Evolutionary conservation across 2,113 vertebrate species (phyloP), one percentile per base, ranked within the genome.

Genomic region (Laterallus jamaicensis): DNA sequence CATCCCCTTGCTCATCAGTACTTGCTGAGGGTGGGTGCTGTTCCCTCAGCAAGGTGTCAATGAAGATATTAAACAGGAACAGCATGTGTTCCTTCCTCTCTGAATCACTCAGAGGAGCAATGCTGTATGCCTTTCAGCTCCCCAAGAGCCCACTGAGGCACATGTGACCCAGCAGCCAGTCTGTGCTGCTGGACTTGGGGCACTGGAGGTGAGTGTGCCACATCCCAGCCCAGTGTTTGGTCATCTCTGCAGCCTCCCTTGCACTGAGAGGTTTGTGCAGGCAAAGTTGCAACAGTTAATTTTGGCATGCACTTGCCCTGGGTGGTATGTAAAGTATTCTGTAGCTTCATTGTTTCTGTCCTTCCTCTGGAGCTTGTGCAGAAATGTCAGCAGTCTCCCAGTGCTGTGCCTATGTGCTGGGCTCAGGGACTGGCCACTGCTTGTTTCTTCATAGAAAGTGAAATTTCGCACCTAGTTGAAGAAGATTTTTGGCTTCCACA

Each of bases 271-370:
- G 54, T 90, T 88, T 52, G 2, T 49, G 93, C 85, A 60, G 82
- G 4, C 79, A 24, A 81, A 92, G 90, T 80, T 5, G 91, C 86
- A 92, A 60, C 16, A 86, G 93, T 96, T 97, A 97, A 97, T 85
- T 90, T 96, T 92, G 92, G 86, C 91, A 28, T 64, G 6, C 86
- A 94, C 81, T 96, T 96, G 89, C 90, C 96, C 93, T 70, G 26
- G 94, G 54, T 95, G 88, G 93, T 91, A 93, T 96, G 91, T 77
- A 87, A 40, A 94, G 93, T 20, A 96, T 96, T 97, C 86, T 69
- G 95, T 91, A 96, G 68, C 80, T 69, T 78, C 86, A 92, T 97
- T 96, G 85, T 96, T 97, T 40, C 73, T 88, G 63, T 69, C 76
- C 94, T 81, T 92, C 86, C 91, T 95, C 95, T 59, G 81, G 82